Percentiles rank a stretch among this genome's conserved stretches.
Evolutionary conservation across 2,888 invertebrate genomes (phyloP).

Genomic region (Drosophila imparisetae): DNA sequence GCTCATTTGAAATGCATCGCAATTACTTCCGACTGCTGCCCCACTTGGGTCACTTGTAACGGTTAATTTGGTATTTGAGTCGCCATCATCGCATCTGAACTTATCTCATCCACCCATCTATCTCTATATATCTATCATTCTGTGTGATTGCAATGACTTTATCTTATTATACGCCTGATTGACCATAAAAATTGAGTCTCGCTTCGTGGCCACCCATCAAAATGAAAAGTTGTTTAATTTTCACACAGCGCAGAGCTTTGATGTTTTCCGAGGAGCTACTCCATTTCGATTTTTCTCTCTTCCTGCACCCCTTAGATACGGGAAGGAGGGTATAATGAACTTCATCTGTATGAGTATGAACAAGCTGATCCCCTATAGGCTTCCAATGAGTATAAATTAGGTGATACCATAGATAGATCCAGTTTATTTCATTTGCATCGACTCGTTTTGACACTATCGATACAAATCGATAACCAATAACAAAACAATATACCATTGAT

Average conservation of each 20-base stretch:
- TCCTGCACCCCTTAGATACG: background rate
- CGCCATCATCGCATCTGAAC: slow-evolving; percentile 18
- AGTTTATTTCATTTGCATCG: background rate
- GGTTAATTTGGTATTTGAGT: slow-evolving; percentile 43
- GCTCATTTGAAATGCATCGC: slow-evolving; percentile 65
- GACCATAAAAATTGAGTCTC: slow-evolving; percentile 65
- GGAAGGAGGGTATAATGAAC: background rate
- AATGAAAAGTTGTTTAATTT: slow-evolving; percentile 72
- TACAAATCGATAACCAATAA: background rate
- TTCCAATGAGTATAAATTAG: background rate
- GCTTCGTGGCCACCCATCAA: slow-evolving; percentile 49
- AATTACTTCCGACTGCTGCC: slow-evolving; percentile 21
- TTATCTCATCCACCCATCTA: slow-evolving; percentile 17
- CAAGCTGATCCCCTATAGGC: background rate
- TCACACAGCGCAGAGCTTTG: slow-evolving; percentile 57
- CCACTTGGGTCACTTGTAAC: slow-evolving; percentile 19
- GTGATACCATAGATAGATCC: background rate
- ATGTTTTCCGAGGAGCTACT: slow-evolving; percentile 40
- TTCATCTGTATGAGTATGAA: background rate
- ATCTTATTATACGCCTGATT: slow-evolving; percentile 75
- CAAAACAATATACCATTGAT: background rate
- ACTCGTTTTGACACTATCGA: background rate
- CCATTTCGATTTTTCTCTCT: background rate
- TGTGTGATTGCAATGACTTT: slow-evolving; percentile 58
- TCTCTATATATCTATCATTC: slow-evolving; percentile 20